Conservation (phyloP, 2,113 vertebrate genomes). For the Apus apus region DNA sequence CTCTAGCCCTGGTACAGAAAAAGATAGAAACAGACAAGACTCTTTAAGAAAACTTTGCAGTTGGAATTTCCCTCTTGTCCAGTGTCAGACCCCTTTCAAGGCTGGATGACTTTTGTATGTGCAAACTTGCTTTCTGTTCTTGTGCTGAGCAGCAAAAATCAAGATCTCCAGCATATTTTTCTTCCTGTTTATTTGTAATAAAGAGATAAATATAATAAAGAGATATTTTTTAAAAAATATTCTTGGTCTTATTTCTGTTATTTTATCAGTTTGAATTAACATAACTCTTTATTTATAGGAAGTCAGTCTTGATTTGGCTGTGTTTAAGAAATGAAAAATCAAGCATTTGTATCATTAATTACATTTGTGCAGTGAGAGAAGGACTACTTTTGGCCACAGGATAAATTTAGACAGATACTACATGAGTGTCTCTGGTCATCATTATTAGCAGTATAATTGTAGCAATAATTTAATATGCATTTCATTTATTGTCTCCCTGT, state of each 20-base stretch:
- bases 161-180: not conserved
- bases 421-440: not conserved
- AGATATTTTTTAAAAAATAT: not conserved
- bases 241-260: not conserved
- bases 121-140: not conserved
- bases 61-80: not conserved
- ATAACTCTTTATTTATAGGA: not conserved
- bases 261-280: not conserved
- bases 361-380: not conserved
- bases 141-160: not conserved
- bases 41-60: not conserved
- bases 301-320: not conserved
- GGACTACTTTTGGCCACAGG: not conserved
- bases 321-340: not conserved
- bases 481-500: not conserved
- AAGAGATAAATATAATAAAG: not conserved
- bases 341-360: not conserved
- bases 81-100: not conserved
- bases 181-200: not conserved
- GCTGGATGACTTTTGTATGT: rapidly evolving
- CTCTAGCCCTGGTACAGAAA: not conserved
- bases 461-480: not conserved
- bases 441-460: not conserved
- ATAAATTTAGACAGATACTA: not conserved
- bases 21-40: not conserved